Evolutionary conservation across 1,140 invertebrate genomes (phyloP).

Genomic region (Goniozus legneri): DNA sequence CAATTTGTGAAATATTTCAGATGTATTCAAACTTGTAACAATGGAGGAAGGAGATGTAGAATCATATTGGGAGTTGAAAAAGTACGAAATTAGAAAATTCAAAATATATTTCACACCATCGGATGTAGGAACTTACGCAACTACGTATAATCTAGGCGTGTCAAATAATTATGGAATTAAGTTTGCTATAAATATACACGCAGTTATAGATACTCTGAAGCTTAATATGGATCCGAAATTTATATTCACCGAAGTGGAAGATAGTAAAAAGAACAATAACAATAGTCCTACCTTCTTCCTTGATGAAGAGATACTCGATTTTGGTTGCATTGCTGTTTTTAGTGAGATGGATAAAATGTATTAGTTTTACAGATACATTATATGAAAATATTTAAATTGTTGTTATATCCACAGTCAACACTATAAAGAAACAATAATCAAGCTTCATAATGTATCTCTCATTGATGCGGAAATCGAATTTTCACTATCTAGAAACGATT

Average conservation of each 20-base stretch:
- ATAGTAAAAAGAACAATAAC: not conserved
- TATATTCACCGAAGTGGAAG: constrained; percentile 33
- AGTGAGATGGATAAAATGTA: constrained; percentile 14
- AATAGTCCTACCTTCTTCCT: constrained; percentile 34
- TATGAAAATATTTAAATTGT: constrained; percentile 8
- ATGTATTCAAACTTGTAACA: no score
- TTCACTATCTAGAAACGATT: constrained; percentile 16
- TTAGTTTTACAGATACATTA: constrained; percentile 18
- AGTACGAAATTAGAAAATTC: constrained; percentile 26
- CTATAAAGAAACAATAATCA: constrained; percentile 21
- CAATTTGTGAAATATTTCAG: no score
- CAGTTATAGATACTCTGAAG: constrained; percentile 28
- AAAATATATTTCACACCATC: constrained; percentile 31
- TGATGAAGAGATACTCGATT: constrained; percentile 30
- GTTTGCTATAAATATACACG: constrained; percentile 26
- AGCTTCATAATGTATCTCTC: constrained; percentile 33
- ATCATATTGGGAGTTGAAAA: constrained; percentile 29
- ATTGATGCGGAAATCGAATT: constrained; percentile 25
- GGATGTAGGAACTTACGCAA: constrained; percentile 17
- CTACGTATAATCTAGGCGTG: constrained; percentile 25
- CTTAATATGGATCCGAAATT: constrained; percentile 27
- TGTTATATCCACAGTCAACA: no score
- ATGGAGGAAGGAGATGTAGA: no score
- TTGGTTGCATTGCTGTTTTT: constrained; percentile 32
- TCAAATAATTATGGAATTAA: constrained; percentile 15